phyloP scores from a whole-genome alignment of 2,888 invertebrate genomes.

The Belgica antarctica region DNA sequence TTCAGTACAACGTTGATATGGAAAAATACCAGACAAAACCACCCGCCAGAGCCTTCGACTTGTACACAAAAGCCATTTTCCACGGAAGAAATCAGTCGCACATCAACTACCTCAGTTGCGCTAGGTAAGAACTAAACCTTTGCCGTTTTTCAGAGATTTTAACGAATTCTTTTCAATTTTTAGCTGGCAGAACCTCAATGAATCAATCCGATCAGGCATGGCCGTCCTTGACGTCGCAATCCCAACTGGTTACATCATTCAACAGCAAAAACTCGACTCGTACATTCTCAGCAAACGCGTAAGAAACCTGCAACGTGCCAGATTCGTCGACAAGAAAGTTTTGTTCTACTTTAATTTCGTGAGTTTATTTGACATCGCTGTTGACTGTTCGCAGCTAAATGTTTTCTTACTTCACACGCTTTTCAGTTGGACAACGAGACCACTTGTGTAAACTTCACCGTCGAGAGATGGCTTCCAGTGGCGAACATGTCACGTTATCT shows the following conservation, averaged over 20 bases:
- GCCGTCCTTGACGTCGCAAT: slow-evolving; percentile 82
- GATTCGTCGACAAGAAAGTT: slow-evolving; percentile 76
- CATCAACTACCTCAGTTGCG: slow-evolving; percentile 81
- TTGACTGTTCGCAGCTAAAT: slow-evolving; percentile 27
- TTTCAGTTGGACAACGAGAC: slow-evolving; percentile 74
- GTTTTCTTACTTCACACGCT: slow-evolving; percentile 44
- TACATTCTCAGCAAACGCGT: slow-evolving; percentile 80
- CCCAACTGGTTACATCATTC: slow-evolving; percentile 88
- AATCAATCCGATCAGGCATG: slow-evolving; percentile 82
- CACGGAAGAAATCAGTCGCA: slow-evolving; percentile 92
- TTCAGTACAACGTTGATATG: slow-evolving; percentile 87
- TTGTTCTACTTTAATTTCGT: slow-evolving; percentile 92
- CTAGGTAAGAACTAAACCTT: slow-evolving; percentile 61
- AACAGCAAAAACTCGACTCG: slow-evolving; percentile 82
- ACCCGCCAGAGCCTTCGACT: slow-evolving; percentile 75
- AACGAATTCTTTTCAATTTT: background rate
- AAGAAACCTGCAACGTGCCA: slow-evolving; percentile 78
- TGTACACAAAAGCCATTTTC: slow-evolving; percentile 71
- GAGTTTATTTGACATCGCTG: slow-evolving; percentile 54
- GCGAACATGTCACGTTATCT: slow-evolving; percentile 94
- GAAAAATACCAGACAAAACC: slow-evolving; percentile 80
- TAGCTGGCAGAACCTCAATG: slow-evolving; percentile 76
- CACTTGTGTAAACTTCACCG: slow-evolving; percentile 87
- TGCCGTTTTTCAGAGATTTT: slow-evolving; percentile 21
- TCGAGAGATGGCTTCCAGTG: slow-evolving; percentile 93